phyloP scores from a whole-genome alignment of 2,888 invertebrate species.

The Amphimallon solstitiale region DNA sequence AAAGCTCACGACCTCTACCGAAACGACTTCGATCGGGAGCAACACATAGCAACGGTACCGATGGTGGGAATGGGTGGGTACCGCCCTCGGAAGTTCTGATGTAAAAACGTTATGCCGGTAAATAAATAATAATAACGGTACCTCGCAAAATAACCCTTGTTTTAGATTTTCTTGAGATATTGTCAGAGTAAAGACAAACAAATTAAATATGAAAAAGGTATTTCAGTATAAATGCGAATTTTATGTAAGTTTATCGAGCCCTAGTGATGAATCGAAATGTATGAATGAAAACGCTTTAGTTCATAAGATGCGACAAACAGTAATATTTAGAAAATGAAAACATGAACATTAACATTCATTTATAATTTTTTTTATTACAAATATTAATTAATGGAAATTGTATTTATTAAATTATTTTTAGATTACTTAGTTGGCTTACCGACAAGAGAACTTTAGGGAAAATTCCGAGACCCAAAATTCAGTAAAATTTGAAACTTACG shows the following conservation, averaged over 20 bases:
- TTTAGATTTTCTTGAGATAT: conserved; percentile 9
- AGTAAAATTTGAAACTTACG: too few species aligned
- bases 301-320: neutral
- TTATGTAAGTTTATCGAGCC: neutral
- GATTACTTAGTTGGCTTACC: too few species aligned
- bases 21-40: conserved; percentile 60
- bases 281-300: neutral
- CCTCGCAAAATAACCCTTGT: conserved; percentile 17
- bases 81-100: conserved; percentile 51
- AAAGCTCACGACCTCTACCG: conserved; percentile 53
- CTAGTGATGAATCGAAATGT: neutral
- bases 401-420: too few species aligned
- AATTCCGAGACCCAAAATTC: too few species aligned
- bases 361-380: too few species aligned
- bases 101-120: conserved; percentile 43
- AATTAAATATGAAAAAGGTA: neutral
- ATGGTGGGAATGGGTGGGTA: conserved; percentile 45
- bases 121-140: conserved; percentile 31
- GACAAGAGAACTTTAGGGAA: too few species aligned
- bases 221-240: neutral
- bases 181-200: neutral
- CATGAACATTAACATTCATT: too few species aligned
- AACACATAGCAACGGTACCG: conserved; percentile 60
- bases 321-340: too few species aligned
- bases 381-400: too few species aligned